Evolutionary conservation across 1,140 invertebrate genomes (phyloP), one percentile per base, ranked within the genome.

Genomic region (Drosophila sulfurigaster): DNA sequence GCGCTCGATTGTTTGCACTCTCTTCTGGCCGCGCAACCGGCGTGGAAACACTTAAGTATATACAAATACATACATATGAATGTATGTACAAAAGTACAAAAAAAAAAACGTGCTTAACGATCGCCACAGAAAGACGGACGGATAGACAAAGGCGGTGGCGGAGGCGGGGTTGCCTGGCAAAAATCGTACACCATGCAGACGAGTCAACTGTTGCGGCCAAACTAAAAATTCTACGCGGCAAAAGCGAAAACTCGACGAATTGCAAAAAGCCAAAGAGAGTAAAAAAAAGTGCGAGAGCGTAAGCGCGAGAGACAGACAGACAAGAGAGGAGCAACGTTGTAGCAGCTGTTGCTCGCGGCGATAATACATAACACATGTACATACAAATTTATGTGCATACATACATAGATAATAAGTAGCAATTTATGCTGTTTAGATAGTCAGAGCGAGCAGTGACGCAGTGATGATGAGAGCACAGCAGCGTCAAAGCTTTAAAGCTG

Each of bases 181-280:
- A 74, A 78, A 68, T 46, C 46, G 45, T 70, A 66, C 54, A 86
- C 70, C 85, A 83, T 89, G 85, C 85, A 88, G 85, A 88, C 85
- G 85, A 83, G 78, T 89, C 78, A 89, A 89, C 86, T 85, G 85
- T 76, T 89, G 81, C 78, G 85, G 81, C 85, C 78, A 63, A 88
- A 89, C 72, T 87, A 73, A 86, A 82, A 65, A 87, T 87, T 86
- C 79, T 86, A 81, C 82, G 51, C 60, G 54, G 58, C 66, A 88
- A 82, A 77, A 72, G 70, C 72, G 45, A 68, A 79, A 69, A 51
- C 35, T 43, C 41, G n/a, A 20, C 48, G 60, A 71, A 73, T 71
- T 59, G 66, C 72, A 56, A 70, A 60, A 51, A 49, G 46, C 25
- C 48, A 71, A 52, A 79, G 71, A 62, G 45, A 68, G 41, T 32